phyloP scores from a whole-genome alignment of 53 echinoderm and acorn worm species.

The Paracentrotus lividus region DNA sequence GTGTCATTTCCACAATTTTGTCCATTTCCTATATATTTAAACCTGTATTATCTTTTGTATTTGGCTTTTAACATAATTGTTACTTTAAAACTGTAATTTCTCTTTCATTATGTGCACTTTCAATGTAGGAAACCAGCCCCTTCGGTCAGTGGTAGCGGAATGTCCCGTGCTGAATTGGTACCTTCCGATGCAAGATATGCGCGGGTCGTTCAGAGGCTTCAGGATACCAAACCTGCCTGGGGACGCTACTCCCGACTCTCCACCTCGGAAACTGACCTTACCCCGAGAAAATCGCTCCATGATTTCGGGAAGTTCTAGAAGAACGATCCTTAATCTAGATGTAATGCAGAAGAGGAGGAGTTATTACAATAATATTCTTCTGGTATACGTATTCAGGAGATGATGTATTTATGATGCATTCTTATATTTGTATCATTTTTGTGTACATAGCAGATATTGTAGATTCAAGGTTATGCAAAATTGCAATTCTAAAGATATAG shows the following conservation, averaged over 20 bases:
- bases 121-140: not conserved
- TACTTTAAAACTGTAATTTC: not conserved
- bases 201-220: conserved; percentile 45
- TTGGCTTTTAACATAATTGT: not conserved
- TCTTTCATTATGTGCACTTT: not conserved
- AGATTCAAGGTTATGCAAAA: not conserved
- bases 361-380: too few species aligned
- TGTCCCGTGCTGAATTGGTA: conserved; percentile 14
- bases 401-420: not conserved
- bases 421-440: not conserved
- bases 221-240: conserved; percentile 50
- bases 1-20: not conserved
- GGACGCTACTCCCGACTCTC: conserved; percentile 64
- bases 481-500: too few species aligned
- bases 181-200: conserved; percentile 57
- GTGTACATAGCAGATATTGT: not conserved
- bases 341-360: not conserved
- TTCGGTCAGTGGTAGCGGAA: conserved; percentile 38
- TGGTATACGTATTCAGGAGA: too few species aligned
- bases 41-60: not conserved
- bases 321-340: not conserved
- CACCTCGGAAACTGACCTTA: conserved; percentile 36
- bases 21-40: not conserved
- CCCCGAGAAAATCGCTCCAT: conserved; percentile 20
- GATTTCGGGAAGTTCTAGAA: conserved; percentile 48